Percentiles rank a stretch among this genome's conserved stretches.
Conservation (phyloP, 2,113 vertebrate species). For the Cyprinodon brontotheroides region DNA sequence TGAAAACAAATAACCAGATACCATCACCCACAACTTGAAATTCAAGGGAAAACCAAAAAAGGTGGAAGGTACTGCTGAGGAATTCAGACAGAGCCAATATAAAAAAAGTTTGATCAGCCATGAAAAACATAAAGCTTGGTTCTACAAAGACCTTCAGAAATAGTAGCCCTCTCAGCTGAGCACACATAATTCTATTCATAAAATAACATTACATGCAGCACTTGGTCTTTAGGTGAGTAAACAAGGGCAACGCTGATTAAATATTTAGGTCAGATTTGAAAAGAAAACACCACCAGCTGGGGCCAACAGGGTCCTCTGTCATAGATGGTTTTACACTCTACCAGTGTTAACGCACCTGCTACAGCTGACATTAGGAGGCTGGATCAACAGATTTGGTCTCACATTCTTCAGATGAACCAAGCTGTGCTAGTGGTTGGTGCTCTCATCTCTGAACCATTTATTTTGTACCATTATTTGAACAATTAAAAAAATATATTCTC, state of each 20-base stretch:
- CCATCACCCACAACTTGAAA: too few relatives aligned
- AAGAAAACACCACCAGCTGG: background rate
- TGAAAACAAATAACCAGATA: too few relatives aligned
- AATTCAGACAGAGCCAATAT: too few relatives aligned
- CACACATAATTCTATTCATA: background rate
- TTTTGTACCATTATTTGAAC: background rate
- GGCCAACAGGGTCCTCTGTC: background rate
- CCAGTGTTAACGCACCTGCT: background rate
- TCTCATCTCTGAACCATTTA: background rate
- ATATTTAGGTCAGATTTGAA: background rate
- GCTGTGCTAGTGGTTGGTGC: background rate
- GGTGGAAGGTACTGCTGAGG: too few relatives aligned
- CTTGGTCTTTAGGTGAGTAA: slow-evolving; percentile 4
- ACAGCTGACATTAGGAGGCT: background rate
- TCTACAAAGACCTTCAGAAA: background rate
- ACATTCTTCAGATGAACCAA: background rate
- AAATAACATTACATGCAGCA: background rate
- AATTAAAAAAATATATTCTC: background rate
- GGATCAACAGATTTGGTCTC: background rate
- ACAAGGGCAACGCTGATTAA: background rate
- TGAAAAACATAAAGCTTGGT: too few relatives aligned
- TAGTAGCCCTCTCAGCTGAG: background rate
- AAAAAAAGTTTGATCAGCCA: too few relatives aligned
- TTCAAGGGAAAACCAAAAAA: too few relatives aligned
- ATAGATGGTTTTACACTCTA: background rate